Evolutionary conservation across 1,140 invertebrate species (phyloP).

Genomic region (Tetraneura akinire): DNA sequence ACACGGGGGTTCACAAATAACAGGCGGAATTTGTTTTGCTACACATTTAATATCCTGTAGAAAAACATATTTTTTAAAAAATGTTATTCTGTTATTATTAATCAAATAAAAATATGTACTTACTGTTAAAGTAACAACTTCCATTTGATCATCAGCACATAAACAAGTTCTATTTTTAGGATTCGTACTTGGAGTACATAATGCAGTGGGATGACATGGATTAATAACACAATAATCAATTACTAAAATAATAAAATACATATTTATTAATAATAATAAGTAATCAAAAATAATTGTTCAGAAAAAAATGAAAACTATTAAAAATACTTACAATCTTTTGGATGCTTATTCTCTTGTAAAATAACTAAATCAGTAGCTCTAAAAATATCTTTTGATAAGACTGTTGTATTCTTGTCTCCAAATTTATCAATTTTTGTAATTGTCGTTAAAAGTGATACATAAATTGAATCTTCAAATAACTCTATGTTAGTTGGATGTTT

Average conservation of each 20-base stretch:
- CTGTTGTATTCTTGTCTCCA: slow-evolving; percentile 63
- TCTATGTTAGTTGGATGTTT: slow-evolving; percentile 69
- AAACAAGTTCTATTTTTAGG: slow-evolving; percentile 38
- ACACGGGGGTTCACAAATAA: slow-evolving; percentile 41
- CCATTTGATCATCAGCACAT: slow-evolving; percentile 51
- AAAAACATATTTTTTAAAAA: neutral
- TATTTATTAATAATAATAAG: too few relatives aligned
- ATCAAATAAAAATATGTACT: neutral
- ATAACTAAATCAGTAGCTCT: slow-evolving; percentile 69
- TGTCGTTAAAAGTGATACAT: slow-evolving; percentile 60
- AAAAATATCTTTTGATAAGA: slow-evolving; percentile 63
- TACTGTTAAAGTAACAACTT: slow-evolving; percentile 2
- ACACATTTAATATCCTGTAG: slow-evolving; percentile 17
- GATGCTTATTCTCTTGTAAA: slow-evolving; percentile 68
- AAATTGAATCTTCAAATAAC: slow-evolving; percentile 69
- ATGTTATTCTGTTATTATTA: too few relatives aligned
- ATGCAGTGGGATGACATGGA: slow-evolving; percentile 45
- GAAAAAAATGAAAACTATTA: too few relatives aligned
- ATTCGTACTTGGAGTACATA: slow-evolving; percentile 32
- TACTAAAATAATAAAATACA: slow-evolving; percentile 25
- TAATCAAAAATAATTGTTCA: too few relatives aligned
- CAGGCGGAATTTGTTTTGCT: slow-evolving; percentile 6
- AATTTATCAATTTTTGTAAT: slow-evolving; percentile 74
- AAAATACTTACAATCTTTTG: slow-evolving; percentile 25
- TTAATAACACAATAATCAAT: slow-evolving; percentile 23